These are phyloP conservation scores for Aythya baeri DNA, from an alignment of 2,113 vertebrate genomes.

Conservation along the genomic window DNA sequence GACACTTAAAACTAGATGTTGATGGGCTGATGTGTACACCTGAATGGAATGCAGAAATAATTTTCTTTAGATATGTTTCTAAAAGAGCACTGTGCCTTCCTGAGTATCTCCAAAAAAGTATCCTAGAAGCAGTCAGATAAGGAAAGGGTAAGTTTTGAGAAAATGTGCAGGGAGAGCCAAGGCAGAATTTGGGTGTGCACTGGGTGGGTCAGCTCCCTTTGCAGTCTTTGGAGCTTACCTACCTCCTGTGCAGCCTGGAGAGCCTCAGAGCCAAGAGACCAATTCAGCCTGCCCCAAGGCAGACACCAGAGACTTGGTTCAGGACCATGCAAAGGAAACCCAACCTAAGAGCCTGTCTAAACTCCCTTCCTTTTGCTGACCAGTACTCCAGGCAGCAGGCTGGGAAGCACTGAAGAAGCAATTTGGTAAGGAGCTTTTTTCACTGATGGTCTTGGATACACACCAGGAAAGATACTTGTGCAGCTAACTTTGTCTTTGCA, in stretches of 20 bases:
- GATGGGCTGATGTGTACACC: not conserved
- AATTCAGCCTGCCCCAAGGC: not conserved
- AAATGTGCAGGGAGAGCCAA: not conserved
- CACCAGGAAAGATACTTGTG: not conserved
- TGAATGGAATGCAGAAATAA: not conserved
- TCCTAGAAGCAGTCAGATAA: not conserved
- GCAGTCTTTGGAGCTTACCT: not conserved
- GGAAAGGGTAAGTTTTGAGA: not conserved
- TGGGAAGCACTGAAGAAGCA: not conserved
- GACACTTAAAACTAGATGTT: not conserved
- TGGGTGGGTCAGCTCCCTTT: not conserved
- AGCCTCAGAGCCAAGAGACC: not conserved
- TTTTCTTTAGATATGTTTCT: not conserved
- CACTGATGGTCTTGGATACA: not conserved
- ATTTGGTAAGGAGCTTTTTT: not conserved
- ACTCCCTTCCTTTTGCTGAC: not conserved
- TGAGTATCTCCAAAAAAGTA: not conserved
- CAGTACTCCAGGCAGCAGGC: not conserved
- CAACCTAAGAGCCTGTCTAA: not conserved
- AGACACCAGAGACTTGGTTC: not conserved
- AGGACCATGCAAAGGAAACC: not conserved
- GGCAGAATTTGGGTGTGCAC: not conserved
- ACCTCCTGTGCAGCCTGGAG: not conserved
- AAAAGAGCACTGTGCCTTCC: not conserved
- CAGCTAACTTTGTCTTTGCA: not conserved